Percentiles rank a stretch among this genome's conserved stretches.
Evolutionary conservation across 35 echinoderm and acorn worm genomes (phyloP).

Genomic region (Heliocidaris tuberculata): DNA sequence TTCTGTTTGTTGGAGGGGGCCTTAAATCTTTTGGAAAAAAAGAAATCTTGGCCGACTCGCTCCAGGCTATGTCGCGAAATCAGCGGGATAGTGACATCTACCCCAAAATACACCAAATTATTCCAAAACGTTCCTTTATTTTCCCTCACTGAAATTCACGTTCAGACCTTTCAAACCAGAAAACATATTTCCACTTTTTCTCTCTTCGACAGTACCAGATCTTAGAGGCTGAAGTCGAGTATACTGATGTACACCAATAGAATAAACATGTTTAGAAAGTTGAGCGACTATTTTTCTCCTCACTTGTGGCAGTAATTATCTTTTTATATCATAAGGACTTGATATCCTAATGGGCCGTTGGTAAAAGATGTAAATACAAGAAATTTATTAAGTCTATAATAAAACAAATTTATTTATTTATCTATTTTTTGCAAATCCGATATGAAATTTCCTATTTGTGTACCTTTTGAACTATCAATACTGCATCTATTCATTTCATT

Average conservation of each 20-base stretch:
- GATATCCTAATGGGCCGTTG: too few species aligned
- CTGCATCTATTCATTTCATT: too few species aligned
- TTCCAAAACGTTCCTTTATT: neutral
- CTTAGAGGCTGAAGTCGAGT: neutral
- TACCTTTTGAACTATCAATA: too few species aligned
- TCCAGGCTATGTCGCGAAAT: conserved; percentile 25
- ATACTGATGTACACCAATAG: neutral
- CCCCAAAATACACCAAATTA: conserved; percentile 4
- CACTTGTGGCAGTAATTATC: too few species aligned
- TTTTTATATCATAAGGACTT: too few species aligned
- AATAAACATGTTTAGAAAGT: too few species aligned
- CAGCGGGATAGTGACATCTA: conserved; percentile 32
- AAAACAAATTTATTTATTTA: too few species aligned
- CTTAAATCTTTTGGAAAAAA: neutral
- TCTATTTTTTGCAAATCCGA: too few species aligned
- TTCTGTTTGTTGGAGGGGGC: neutral
- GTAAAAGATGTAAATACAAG: too few species aligned
- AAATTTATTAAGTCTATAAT: too few species aligned
- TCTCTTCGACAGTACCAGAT: neutral
- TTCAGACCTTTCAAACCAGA: neutral
- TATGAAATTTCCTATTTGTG: too few species aligned
- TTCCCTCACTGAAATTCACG: neutral
- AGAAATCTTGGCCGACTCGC: neutral
- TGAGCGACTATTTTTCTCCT: too few species aligned
- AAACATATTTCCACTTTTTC: neutral